Evolutionary conservation across 2,797 vertebrate genomes (phyloP), one percentile per base, ranked within the genome.

Genomic region (Anas georgica): DNA sequence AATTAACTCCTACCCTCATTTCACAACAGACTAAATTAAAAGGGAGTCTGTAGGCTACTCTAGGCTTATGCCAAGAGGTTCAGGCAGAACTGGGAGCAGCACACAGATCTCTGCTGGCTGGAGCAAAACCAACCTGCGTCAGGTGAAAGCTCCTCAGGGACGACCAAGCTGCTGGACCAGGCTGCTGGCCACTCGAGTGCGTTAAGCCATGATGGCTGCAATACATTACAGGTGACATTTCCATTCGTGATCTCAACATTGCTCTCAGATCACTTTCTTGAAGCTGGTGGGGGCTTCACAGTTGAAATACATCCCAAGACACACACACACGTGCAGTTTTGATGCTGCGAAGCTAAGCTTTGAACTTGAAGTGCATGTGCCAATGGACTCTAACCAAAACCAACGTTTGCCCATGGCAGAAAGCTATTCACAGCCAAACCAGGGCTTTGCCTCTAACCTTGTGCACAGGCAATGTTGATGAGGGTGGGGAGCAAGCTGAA

Each of bases 401-500:
- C 72, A 76, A 56, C 48, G 37, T 23, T 33, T 67, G 59, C n/a
- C 83, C 31, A 11, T 22, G 75, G 78, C 60, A 87, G 46, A 93
- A 94, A 83, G 26, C 28, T 58, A 2, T 28, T 85, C 58, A 10
- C 10, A 46, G 60, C 88, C 74, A 62, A 94, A 75, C 29, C 20
- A 14, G 48, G 50, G 75, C 83, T 73, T 72, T 83, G 73, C 75
- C 72, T 93, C 64, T 58, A 50, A 90, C 83, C 83, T 95, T 78
- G 90, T 68, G 59, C 68, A 68, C 84, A 93, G 68, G 8, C 77
- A n/a, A 0, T 58, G 84, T 63, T 93, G 95, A 89, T 50, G 91
- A 95, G 84, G 78, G 93, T 94, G 86, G 72, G 76, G 79, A 96
- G 58, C 43, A 94, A 78, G 37, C 64, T 89, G 92, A 87, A 95